Evolutionary conservation across 1,140 invertebrate genomes (phyloP), one percentile per base, ranked within the genome.

Genomic region (Chironomus tepperi): DNA sequence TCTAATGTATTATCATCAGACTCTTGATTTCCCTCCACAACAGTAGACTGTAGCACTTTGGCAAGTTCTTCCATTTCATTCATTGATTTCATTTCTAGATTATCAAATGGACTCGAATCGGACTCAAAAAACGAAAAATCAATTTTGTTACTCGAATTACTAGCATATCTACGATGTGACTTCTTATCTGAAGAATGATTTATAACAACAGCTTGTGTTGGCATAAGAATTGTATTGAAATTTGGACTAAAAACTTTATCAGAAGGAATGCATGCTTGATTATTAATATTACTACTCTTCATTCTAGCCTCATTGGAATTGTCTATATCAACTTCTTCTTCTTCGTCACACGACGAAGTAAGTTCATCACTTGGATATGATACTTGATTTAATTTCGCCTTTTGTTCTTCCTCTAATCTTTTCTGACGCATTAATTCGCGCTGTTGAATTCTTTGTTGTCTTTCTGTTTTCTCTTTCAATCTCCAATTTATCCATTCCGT

Each of bases 101-200:
- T 93, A 84, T 96, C 93, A 83, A 95, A 96, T 0, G 93, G 93
- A 80, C 92, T 94, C 16, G 92, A 93, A 80, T 94, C 92, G 80
- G 91, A 89, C 83, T 95, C 93, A 84, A 96, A 96, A 80, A 95
- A 93, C 65, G 88, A 89, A 79, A 88, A 88, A 77, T 90, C 89
- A 74, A 91, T 83, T 74, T 80, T 83, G 74, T 84, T 83, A 75
- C 78, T 79, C 64, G 79, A 81, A 77, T 81, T 83, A 42, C 77
- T 76, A 77, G 79, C 80, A 9, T 77, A 76, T 77, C 79, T 78
- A 75, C 81, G 77, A 24, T 80, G 79, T 42, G 79, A 77, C 75
- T 82, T 79, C 75, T 78, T 80, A 6, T 77, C 76, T 67, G 80
- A 77, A 73, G 79, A 81, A 9, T 80, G 82, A 64, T n/a, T n/a